These are phyloP conservation scores for Gobionotothen gibberifrons DNA, from an alignment of 2,797 vertebrate genomes.

Conservation along the genomic window DNA sequence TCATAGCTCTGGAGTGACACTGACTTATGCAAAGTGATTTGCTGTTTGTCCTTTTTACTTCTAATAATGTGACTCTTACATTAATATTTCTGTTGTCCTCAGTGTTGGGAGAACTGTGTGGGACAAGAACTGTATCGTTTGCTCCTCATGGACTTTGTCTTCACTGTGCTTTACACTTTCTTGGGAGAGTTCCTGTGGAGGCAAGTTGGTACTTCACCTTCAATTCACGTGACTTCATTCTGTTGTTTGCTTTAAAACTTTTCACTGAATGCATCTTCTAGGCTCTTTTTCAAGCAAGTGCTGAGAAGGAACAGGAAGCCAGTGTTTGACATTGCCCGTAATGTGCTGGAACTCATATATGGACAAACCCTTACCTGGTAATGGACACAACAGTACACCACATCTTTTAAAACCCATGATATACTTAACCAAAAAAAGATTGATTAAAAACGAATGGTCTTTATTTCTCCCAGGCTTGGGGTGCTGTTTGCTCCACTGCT, in stretches of 20 bases:
- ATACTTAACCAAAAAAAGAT: neutral
- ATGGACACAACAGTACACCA: constrained; percentile 1
- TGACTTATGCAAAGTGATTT: neutral
- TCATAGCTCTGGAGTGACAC: neutral
- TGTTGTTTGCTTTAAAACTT: neutral
- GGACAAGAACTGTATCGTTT: constrained; percentile 93
- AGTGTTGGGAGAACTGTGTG: constrained; percentile 93
- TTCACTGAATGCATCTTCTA: constrained; percentile 41
- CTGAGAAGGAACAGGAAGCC: constrained; percentile 81
- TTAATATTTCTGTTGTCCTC: constrained; percentile 15
- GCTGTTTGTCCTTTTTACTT: neutral
- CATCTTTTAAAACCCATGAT: neutral
- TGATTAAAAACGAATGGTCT: neutral
- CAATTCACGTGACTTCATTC: neutral
- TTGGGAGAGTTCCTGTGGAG: constrained; percentile 89
- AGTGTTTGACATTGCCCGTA: constrained; percentile 89
- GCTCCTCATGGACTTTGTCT: constrained; percentile 88
- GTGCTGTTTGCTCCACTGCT: constrained; percentile 89
- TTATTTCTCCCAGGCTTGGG: constrained; percentile 83
- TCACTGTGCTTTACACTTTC: constrained; percentile 84
- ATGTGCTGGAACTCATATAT: constrained; percentile 91
- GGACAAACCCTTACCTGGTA: constrained; percentile 93
- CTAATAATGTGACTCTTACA: too few species aligned
- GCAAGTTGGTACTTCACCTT: constrained; percentile 66
- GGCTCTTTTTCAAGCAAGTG: constrained; percentile 80